Evolutionary conservation across 2,888 invertebrate genomes (phyloP).

Genomic region (Schizaphis graminum): DNA sequence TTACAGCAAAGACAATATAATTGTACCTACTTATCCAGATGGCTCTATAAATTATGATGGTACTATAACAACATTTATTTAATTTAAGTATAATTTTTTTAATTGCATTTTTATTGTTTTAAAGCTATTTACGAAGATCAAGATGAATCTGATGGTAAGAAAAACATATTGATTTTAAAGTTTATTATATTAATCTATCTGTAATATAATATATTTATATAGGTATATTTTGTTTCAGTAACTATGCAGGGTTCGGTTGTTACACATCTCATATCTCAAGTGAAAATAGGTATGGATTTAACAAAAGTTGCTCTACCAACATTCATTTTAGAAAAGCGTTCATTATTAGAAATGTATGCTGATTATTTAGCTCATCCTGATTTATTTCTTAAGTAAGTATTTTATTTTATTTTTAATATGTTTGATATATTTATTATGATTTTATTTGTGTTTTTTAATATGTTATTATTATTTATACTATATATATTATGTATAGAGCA

Average conservation of each 20-base stretch:
- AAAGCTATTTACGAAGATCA: conserved; percentile 91
- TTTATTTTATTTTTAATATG: conserved; percentile 23
- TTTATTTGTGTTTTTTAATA: neutral
- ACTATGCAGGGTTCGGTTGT: conserved; percentile 98
- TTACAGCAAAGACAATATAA: conserved; percentile 65
- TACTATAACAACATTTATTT: conserved; percentile 70
- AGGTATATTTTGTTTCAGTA: conserved; percentile 75
- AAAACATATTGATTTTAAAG: conserved; percentile 23
- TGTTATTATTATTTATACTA: conserved; percentile 6
- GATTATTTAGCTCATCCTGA: conserved; percentile 99
- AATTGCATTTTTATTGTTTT: conserved; percentile 70
- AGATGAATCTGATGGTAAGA: conserved; percentile 82
- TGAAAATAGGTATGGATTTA: conserved; percentile 99
- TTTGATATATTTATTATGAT: conserved; percentile 30
- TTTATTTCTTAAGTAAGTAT: conserved; percentile 86
- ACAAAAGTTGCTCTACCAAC: conserved; percentile 99
- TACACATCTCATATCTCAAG: conserved; percentile 95
- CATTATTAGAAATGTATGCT: conserved; percentile 99
- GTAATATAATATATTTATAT: conserved; percentile 51
- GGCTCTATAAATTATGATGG: conserved; percentile 87
- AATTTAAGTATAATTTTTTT: conserved; percentile 46
- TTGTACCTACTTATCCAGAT: conserved; percentile 72
- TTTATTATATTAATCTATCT: conserved; percentile 45
- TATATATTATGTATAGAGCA: conserved; percentile 77
- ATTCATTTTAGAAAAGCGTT: conserved; percentile 96